phyloP scores from a whole-genome alignment of 2,113 vertebrate genomes.

The Eurystomus gularis region DNA sequence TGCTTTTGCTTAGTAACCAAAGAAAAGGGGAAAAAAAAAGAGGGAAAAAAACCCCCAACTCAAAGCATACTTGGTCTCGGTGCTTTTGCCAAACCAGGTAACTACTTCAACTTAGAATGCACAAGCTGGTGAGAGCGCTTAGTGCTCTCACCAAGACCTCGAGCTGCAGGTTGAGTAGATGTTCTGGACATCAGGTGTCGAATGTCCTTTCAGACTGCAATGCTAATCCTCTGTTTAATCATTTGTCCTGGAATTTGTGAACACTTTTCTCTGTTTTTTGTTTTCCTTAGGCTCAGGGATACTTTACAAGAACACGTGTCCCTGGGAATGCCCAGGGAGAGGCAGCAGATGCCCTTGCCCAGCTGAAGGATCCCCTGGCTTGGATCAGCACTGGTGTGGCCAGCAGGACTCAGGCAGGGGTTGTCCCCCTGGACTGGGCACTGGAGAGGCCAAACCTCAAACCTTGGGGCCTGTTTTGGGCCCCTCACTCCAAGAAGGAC shows the following conservation, averaged over 20 bases:
- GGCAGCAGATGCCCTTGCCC: too few relatives aligned
- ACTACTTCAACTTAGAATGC: not conserved
- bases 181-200: not conserved
- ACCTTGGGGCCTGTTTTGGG: too few relatives aligned
- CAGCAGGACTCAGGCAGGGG: too few relatives aligned
- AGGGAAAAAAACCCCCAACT: fast-evolving
- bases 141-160: not conserved
- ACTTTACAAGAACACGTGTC: too few relatives aligned
- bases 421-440: too few relatives aligned
- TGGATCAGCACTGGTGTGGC: too few relatives aligned
- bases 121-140: not conserved
- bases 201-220: not conserved
- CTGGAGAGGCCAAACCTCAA: too few relatives aligned
- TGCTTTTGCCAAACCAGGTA: not conserved
- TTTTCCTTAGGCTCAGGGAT: not conserved
- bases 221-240: fast-evolving
- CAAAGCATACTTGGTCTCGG: not conserved
- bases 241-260: not conserved
- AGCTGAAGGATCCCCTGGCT: too few relatives aligned
- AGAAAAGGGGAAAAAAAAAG: not conserved
- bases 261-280: not conserved
- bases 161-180: not conserved
- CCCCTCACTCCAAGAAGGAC: too few relatives aligned
- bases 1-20: not conserved
- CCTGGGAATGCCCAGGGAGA: too few relatives aligned